Base-by-base conservation (phyloP, 2,888 invertebrate species). In the Buathra laborator region DNA sequence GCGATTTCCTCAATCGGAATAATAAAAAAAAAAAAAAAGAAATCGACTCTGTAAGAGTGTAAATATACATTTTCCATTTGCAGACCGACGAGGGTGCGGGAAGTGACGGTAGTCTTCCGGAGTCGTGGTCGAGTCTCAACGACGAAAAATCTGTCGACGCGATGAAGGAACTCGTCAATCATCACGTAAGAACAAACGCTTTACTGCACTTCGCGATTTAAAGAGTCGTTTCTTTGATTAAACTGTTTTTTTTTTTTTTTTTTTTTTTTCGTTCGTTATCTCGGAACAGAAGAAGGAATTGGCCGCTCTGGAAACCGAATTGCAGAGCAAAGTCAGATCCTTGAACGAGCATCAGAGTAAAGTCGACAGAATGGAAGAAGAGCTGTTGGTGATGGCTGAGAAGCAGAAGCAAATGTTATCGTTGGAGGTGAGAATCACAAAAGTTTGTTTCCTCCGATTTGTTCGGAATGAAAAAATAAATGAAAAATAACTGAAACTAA, bases 301-400 rank as follows among this genome's bases (percentile, higher is more conserved):
- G 48, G 95, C 96, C 37, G 96, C 95, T 56, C 89, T 97, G 76
- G 97, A 97, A 91, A 95, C 95, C 2, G 96, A 97, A 93, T 93
- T 97, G 3, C 95, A 95, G 91, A 95, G 94, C 79, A 96, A 95
- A 90, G 96, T 95, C 89, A 95, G 94, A 90, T 95, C 95, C 64
- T 95, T 95, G 32, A 95, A 96, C 62, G 95, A 96, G 32, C 95
- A 96, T 86, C 95, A 96, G 84, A 95, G 94, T 72, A 96, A 96
- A 93, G 96, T 97, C 81, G 96, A 96, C 90, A 95, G 95, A 88
- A 95, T 97, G 89, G 97, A 97, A 90, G 96, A 96, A 32, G 96
- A 96, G 90, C 94, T 97, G 85, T 94, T 96, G 71, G 94, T 96
- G 79, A 94, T 97, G 66, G 95, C 95, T 51, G 95, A 96, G 29